phyloP scores from a whole-genome alignment of 2,113 vertebrate genomes.

The Ornithorhynchus anatinus region DNA sequence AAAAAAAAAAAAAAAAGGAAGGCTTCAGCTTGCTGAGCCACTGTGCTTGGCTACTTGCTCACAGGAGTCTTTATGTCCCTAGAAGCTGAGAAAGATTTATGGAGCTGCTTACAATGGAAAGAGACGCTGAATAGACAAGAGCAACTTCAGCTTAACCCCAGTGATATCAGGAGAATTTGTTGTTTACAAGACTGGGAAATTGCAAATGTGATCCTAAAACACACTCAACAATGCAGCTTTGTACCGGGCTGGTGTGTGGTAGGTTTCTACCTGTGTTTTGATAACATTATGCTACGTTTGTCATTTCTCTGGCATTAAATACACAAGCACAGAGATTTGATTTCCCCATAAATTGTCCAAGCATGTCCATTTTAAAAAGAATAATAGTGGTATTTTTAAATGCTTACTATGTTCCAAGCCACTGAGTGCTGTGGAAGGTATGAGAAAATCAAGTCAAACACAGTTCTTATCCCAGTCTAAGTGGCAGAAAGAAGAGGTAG shows the following conservation, averaged over 20 bases:
- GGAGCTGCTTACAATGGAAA: conserved; percentile 33
- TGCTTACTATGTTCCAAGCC: no score
- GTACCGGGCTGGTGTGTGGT: not conserved
- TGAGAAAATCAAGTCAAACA: no score
- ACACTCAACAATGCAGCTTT: not conserved
- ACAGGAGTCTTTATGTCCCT: conserved; percentile 32
- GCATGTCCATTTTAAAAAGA: no score
- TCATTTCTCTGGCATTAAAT: no score
- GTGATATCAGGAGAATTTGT: not conserved
- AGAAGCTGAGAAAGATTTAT: conserved; percentile 30
- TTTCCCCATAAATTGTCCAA: no score
- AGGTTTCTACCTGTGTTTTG: no score
- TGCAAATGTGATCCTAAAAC: not conserved
- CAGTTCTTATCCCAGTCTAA: no score
- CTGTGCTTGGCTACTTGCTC: conserved; percentile 22
- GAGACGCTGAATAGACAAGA: conserved; percentile 38
- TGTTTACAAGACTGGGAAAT: conserved; percentile 23
- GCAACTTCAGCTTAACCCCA: not conserved
- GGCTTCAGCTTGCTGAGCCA: conserved; percentile 12
- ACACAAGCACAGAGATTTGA: no score
- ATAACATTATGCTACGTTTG: no score
- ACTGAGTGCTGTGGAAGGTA: no score
- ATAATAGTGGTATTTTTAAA: no score
- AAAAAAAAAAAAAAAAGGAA: not conserved
- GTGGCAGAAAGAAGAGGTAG: no score